phyloP scores from a whole-genome alignment of 2,888 invertebrate genomes.

The Nebria brevicollis region DNA sequence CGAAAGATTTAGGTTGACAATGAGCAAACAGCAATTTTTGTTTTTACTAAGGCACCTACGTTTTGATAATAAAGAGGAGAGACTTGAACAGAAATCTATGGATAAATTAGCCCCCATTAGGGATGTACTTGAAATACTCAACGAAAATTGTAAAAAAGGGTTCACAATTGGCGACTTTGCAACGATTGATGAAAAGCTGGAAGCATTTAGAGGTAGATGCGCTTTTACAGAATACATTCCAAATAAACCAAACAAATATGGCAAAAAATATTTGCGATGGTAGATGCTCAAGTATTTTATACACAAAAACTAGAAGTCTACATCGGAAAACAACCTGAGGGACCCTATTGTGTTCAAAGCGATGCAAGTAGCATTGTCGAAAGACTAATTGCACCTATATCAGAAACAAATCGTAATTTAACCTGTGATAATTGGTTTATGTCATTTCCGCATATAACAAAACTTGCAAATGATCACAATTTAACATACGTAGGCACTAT shows the following conservation, averaged over 20 bases:
- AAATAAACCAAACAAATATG: slow-evolving; percentile 55
- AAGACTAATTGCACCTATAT: slow-evolving; percentile 38
- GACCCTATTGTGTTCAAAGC: slow-evolving; percentile 47
- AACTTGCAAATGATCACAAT: slow-evolving; percentile 6
- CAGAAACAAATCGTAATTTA: slow-evolving; percentile 19
- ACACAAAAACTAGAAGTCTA: slow-evolving; percentile 53
- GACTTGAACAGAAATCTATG: slow-evolving; percentile 44
- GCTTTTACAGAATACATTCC: slow-evolving; percentile 55
- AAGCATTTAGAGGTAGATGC: slow-evolving; percentile 53
- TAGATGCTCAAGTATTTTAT: slow-evolving; percentile 53
- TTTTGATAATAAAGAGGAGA: slow-evolving; percentile 51
- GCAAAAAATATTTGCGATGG: slow-evolving; percentile 53
- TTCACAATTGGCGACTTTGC: slow-evolving; percentile 51
- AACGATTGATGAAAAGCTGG: slow-evolving; percentile 55
- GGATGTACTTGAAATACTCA: slow-evolving; percentile 54
- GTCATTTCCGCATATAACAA: not conserved
- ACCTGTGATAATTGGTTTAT: slow-evolving; percentile 18
- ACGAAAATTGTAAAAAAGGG: slow-evolving; percentile 53
- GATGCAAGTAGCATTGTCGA: slow-evolving; percentile 38
- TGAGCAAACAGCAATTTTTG: slow-evolving; percentile 50
- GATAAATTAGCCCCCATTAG: slow-evolving; percentile 53
- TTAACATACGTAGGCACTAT: not conserved
- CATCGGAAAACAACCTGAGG: slow-evolving; percentile 52
- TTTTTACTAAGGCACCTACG: slow-evolving; percentile 50
- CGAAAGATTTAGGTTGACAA: slow-evolving; percentile 51